A percentile compares a stretch with the other conserved stretches of the same genome.
These are phyloP conservation scores for Hylaeus anthracinus DNA, from an alignment of 1,140 invertebrate species.

Conservation along the genomic window DNA sequence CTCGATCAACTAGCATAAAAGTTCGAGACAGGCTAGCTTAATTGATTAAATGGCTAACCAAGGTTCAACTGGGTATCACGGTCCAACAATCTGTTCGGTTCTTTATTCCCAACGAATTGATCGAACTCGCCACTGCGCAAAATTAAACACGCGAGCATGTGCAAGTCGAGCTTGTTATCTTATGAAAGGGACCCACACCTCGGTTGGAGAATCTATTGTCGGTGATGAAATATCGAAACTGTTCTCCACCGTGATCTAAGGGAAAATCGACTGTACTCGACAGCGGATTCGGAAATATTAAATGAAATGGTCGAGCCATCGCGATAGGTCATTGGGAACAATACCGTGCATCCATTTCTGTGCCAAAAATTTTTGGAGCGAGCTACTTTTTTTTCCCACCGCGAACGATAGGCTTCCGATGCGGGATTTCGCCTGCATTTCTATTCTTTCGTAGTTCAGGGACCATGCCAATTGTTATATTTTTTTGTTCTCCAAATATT, in stretches of 20 bases:
- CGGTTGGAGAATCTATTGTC: neutral
- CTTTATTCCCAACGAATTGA: too few species aligned
- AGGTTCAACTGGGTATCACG: too few species aligned
- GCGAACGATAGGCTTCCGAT: conserved; percentile 5
- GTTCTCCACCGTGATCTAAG: too few species aligned
- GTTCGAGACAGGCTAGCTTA: too few species aligned
- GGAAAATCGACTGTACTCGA: neutral
- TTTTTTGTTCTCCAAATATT: neutral
- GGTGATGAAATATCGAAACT: neutral
- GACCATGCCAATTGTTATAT: neutral
- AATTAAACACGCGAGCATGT: too few species aligned
- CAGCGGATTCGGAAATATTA: conserved; percentile 1
- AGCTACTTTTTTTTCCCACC: neutral
- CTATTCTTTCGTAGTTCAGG: conserved; percentile 8
- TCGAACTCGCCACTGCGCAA: too few species aligned
- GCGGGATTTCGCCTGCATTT: conserved; percentile 20
- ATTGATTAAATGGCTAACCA: too few species aligned
- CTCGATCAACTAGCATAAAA: too few species aligned
- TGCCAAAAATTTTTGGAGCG: conserved; percentile 13
- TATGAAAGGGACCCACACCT: too few species aligned
- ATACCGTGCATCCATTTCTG: neutral
- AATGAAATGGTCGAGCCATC: conserved; percentile 5
- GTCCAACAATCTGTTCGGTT: too few species aligned
- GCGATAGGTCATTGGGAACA: conserved; percentile 7
- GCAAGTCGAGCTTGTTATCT: too few species aligned